phyloP scores from a whole-genome alignment of 2,888 invertebrate species.

The Drosophila niveifrons region DNA sequence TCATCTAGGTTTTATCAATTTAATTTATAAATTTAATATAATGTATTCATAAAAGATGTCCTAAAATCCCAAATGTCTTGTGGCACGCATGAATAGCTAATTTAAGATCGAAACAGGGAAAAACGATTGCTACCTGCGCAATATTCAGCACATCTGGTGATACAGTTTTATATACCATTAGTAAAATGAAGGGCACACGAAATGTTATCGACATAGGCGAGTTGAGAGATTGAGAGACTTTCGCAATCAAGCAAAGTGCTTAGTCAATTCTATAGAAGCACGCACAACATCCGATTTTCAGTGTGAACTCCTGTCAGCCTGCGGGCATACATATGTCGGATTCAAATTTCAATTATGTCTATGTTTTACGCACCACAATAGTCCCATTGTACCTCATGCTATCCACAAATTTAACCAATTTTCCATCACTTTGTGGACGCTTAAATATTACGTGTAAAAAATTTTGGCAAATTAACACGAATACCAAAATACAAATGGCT shows the following conservation, averaged over 20 bases:
- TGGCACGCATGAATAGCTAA: constrained; percentile 44
- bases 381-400: neutral
- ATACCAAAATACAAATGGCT: constrained; percentile 34
- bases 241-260: constrained; percentile 73
- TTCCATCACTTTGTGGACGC: constrained; percentile 21
- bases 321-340: constrained; percentile 35
- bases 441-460: constrained; percentile 56
- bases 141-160: too few species aligned
- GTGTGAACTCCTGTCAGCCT: constrained; percentile 45
- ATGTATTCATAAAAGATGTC: constrained; percentile 1
- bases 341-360: constrained; percentile 62
- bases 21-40: constrained; percentile 4
- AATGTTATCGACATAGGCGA: constrained; percentile 32
- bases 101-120: constrained; percentile 27
- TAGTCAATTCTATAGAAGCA: constrained; percentile 43
- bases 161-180: constrained; percentile 38
- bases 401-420: neutral
- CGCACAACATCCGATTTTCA: constrained; percentile 27
- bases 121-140: neutral
- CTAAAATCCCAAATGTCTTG: constrained; percentile 24
- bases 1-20: neutral
- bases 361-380: neutral
- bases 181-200: constrained; percentile 41
- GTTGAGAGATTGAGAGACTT: constrained; percentile 1
- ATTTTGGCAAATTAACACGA: constrained; percentile 29